These are phyloP conservation scores for Xiphophorus birchmanni DNA, from an alignment of 2,797 vertebrate species.

Conservation along the genomic window DNA sequence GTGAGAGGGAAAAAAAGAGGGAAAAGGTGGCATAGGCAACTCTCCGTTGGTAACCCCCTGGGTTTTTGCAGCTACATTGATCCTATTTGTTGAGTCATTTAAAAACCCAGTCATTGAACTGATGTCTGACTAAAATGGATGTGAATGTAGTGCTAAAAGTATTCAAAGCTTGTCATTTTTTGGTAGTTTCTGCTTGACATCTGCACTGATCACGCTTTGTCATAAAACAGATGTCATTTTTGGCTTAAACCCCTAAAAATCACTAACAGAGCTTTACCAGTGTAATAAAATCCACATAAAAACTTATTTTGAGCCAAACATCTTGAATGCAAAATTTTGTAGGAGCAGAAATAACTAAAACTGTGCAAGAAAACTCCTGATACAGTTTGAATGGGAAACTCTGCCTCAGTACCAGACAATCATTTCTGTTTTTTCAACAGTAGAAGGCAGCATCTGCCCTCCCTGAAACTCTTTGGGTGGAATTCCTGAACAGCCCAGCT, in stretches of 20 bases:
- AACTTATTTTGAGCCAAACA: slow-evolving; percentile 19
- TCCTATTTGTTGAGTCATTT: slow-evolving; percentile 20
- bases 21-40: slow-evolving; percentile 60
- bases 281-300: background rate
- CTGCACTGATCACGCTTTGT: background rate
- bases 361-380: slow-evolving; percentile 33
- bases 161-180: slow-evolving; percentile 24
- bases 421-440: slow-evolving; percentile 60
- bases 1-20: slow-evolving; percentile 53
- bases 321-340: slow-evolving; percentile 26
- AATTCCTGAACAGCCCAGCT: background rate
- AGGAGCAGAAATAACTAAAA: slow-evolving; percentile 11
- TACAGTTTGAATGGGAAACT: slow-evolving; percentile 41
- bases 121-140: slow-evolving; percentile 22
- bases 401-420: slow-evolving; percentile 23
- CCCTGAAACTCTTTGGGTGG: slow-evolving; percentile 26
- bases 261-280: background rate
- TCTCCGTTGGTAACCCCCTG: slow-evolving; percentile 41
- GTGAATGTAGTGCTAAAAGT: slow-evolving; percentile 17
- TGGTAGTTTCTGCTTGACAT: slow-evolving; percentile 11
- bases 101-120: slow-evolving; percentile 29
- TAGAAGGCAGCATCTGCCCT: slow-evolving; percentile 64
- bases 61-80: background rate
- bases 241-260: slow-evolving; percentile 66
- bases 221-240: slow-evolving; percentile 39